Evolutionary conservation across 1,140 invertebrate species (phyloP).

Genomic region (Acromyrmex heyeri): DNA sequence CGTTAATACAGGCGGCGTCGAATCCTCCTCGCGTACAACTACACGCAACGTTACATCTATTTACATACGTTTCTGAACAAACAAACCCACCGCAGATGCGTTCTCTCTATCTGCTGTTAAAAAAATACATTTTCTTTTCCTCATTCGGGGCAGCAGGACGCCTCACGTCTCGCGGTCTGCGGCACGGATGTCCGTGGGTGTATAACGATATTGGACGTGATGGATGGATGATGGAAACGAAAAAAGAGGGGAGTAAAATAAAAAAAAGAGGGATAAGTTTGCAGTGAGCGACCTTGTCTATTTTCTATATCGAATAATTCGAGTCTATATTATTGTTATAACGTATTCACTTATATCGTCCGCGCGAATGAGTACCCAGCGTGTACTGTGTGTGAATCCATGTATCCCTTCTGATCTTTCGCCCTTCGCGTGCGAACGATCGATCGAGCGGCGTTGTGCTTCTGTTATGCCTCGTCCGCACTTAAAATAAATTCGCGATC

Average conservation of each 20-base stretch:
- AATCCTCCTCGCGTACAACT: neutral
- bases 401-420: constrained; percentile 66
- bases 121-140: constrained; percentile 67
- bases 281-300: constrained; percentile 84
- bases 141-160: constrained; percentile 36
- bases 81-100: constrained; percentile 39
- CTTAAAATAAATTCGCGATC: constrained; percentile 28
- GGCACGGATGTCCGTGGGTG: constrained; percentile 44
- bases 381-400: constrained; percentile 71
- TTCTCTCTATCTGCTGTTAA: constrained; percentile 61
- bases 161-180: constrained; percentile 56
- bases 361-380: constrained; percentile 75
- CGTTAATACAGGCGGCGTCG: constrained; percentile 16
- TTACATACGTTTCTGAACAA: constrained; percentile 56
- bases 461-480: neutral
- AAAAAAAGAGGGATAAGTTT: constrained; percentile 73
- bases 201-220: neutral
- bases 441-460: neutral
- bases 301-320: constrained; percentile 83
- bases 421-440: constrained; percentile 69
- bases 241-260: constrained; percentile 29
- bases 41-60: constrained; percentile 49
- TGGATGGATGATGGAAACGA: constrained; percentile 26
- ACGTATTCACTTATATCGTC: constrained; percentile 82
- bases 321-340: constrained; percentile 84